These are phyloP conservation scores for Glyphotaelius pellucidus DNA, from an alignment of 2,888 invertebrate genomes.

Conservation along the genomic window DNA sequence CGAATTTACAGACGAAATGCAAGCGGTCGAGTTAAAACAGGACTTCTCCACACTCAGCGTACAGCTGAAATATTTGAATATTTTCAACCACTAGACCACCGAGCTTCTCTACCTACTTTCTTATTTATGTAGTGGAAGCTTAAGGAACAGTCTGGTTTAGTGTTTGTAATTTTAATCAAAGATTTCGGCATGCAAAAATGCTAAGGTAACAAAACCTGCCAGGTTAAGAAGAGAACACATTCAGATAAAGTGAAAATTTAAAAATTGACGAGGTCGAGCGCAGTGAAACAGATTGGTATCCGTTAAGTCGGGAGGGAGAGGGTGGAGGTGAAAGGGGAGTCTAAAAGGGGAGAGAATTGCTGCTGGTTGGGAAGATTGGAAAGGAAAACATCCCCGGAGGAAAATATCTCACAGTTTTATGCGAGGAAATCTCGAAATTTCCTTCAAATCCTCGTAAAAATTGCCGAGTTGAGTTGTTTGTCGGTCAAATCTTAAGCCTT, in stretches of 20 bases:
- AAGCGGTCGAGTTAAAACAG: too few species aligned
- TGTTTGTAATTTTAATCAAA: not conserved
- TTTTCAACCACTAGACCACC: not conserved
- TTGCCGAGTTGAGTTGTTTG: conserved; percentile 23
- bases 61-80: not conserved
- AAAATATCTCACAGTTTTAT: conserved; percentile 46
- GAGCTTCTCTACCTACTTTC: too few species aligned
- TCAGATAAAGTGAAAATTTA: conserved; percentile 61
- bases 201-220: conserved; percentile 15
- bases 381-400: conserved; percentile 45
- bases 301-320: conserved; percentile 38
- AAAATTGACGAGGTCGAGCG: conserved; percentile 55
- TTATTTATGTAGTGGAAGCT: not conserved
- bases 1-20: too few species aligned
- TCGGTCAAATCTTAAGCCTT: conserved; percentile 19
- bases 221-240: conserved; percentile 47
- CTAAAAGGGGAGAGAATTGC: not conserved
- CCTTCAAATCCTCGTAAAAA: conserved; percentile 19
- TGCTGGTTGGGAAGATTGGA: conserved; percentile 36
- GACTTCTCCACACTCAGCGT: too few species aligned
- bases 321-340: not conserved
- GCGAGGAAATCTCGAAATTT: conserved; percentile 40
- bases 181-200: not conserved
- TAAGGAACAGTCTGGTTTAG: not conserved
- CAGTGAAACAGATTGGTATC: conserved; percentile 56